Percentiles rank a stretch among this genome's conserved stretches.
Evolutionary conservation across 2,797 vertebrate genomes (phyloP).

Genomic region (Choloepus didactylus): DNA sequence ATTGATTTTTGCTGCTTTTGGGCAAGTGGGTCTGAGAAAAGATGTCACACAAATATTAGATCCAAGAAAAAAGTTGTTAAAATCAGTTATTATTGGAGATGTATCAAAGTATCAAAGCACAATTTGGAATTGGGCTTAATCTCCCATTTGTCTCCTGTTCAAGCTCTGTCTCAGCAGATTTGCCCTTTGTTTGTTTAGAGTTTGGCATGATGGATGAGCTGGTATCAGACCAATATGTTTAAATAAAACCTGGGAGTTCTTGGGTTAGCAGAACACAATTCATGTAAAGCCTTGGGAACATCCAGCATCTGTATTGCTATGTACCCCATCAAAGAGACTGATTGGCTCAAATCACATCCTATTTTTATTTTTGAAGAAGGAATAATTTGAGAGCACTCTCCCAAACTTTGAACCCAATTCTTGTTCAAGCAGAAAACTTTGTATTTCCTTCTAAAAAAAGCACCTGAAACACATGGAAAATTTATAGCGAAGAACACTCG

Average conservation of each 20-base stretch:
- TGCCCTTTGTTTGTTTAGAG: slow-evolving; percentile 61
- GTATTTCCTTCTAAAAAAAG: slow-evolving; percentile 64
- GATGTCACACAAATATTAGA: not conserved
- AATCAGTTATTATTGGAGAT: slow-evolving; percentile 63
- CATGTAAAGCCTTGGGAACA: slow-evolving; percentile 53
- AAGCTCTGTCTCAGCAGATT: slow-evolving; percentile 30
- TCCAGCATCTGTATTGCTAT: slow-evolving; percentile 47
- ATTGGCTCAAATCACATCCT: slow-evolving; percentile 55
- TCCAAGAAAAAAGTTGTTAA: slow-evolving; percentile 60
- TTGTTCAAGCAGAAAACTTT: slow-evolving; percentile 63
- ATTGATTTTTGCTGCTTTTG: slow-evolving; percentile 23
- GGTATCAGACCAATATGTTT: slow-evolving; percentile 61
- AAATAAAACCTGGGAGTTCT: slow-evolving; percentile 66
- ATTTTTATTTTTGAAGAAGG: slow-evolving; percentile 62
- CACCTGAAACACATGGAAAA: slow-evolving; percentile 66
- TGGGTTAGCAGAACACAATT: slow-evolving; percentile 74
- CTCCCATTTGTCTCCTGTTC: slow-evolving; percentile 17
- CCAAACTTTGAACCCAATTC: slow-evolving; percentile 59
- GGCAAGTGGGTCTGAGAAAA: slow-evolving; percentile 26
- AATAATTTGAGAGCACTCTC: slow-evolving; percentile 53
- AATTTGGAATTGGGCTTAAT: slow-evolving; percentile 46
- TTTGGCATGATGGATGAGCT: slow-evolving; percentile 53
- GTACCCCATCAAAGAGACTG: slow-evolving; percentile 40
- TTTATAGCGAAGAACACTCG: slow-evolving; percentile 73
- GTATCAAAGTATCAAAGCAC: slow-evolving; percentile 26